Percentiles rank a stretch among this genome's conserved stretches.
Evolutionary conservation across 2,113 vertebrate species (phyloP).

Genomic region (Leptobrachium leishanense): DNA sequence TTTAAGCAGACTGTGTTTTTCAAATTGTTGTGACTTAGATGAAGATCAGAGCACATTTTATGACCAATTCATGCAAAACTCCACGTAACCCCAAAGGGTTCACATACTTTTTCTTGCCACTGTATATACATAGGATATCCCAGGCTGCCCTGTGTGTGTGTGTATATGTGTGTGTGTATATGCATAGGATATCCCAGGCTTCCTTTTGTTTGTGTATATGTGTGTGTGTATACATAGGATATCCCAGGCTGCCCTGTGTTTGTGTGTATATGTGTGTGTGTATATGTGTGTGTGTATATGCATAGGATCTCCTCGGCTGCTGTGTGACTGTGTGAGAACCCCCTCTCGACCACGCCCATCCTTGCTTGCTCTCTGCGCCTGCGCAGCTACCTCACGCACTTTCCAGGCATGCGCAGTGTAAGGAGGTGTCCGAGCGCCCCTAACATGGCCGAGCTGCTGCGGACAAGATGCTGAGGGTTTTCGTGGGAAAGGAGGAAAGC

Average conservation of each 20-base stretch:
- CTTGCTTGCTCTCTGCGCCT: not conserved
- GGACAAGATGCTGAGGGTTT: slow-evolving; percentile 90
- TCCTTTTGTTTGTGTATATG: not conserved
- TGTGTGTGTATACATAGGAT: not conserved
- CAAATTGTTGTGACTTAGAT: too few relatives aligned
- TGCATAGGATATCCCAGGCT: not conserved
- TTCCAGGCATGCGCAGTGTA: not conserved
- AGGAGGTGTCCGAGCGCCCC: slow-evolving; percentile 73
- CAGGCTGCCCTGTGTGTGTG: not conserved
- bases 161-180: too few relatives aligned
- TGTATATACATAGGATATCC: not conserved
- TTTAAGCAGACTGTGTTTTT: too few relatives aligned
- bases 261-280: not conserved
- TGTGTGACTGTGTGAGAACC: not conserved
- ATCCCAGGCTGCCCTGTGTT: not conserved
- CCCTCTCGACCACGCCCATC: not conserved
- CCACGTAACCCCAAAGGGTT: too few relatives aligned
- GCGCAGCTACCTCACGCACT: not conserved
- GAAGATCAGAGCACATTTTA: too few relatives aligned
- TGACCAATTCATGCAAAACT: too few relatives aligned
- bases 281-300: not conserved
- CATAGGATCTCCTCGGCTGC: too few relatives aligned
- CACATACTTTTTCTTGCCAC: too few relatives aligned
- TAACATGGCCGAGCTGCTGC: slow-evolving; percentile 91
- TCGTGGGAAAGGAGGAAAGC: slow-evolving; percentile 59